These are phyloP conservation scores for Hafferia zeledoni DNA, from an alignment of 2,797 vertebrate species.

Conservation along the genomic window DNA sequence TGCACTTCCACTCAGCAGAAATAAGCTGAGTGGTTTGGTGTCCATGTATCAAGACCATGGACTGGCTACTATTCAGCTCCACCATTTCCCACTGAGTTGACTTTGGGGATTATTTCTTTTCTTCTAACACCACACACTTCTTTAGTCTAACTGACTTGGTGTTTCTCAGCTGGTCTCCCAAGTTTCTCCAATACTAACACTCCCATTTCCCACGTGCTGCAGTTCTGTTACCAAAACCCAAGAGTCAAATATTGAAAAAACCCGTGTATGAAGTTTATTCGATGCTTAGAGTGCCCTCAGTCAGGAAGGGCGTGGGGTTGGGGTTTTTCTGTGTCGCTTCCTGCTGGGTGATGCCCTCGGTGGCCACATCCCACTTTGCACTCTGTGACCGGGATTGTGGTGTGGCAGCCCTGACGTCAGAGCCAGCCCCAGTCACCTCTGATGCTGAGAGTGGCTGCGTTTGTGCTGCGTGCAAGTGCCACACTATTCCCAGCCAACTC, in stretches of 20 bases:
- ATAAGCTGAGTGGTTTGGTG: not conserved
- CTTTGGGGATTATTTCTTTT: not conserved
- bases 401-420: not conserved
- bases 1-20: not conserved
- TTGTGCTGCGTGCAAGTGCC: not conserved
- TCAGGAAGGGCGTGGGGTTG: not conserved
- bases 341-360: fast-evolving
- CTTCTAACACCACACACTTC: not conserved
- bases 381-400: not conserved
- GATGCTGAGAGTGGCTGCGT: not conserved
- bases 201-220: not conserved
- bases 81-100: not conserved
- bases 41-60: fast-evolving
- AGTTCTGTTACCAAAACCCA: not conserved
- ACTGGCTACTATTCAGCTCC: not conserved
- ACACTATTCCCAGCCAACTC: not conserved
- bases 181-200: not conserved
- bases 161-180: not conserved
- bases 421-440: not conserved
- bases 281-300: fast-evolving
- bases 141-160: not conserved
- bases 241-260: not conserved
- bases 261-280: fast-evolving
- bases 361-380: fast-evolving
- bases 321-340: not conserved